These are phyloP conservation scores for Catonia carolina DNA, from an alignment of 2,888 invertebrate species.

Conservation along the genomic window DNA sequence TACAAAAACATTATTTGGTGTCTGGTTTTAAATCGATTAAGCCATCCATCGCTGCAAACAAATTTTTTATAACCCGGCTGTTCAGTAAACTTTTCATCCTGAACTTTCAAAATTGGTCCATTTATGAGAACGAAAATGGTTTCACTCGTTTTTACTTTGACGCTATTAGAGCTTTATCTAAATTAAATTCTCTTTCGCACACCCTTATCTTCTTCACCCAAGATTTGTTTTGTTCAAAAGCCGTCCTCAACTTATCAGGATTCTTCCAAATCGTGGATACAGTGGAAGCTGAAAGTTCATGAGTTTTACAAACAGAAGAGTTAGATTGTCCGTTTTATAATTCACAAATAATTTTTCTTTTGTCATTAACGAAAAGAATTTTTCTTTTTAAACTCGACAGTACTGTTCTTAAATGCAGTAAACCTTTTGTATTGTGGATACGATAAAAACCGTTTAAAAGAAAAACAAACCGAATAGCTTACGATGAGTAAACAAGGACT, in stretches of 20 bases:
- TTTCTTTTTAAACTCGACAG: no score
- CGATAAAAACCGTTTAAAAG: no score
- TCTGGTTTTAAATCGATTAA: not conserved
- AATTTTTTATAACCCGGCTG: not conserved
- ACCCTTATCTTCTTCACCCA: not conserved
- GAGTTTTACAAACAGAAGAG: not conserved
- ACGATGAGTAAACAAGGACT: no score
- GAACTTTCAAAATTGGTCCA: not conserved
- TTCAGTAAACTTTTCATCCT: not conserved
- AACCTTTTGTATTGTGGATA: no score
- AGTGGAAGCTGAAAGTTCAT: not conserved
- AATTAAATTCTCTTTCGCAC: not conserved
- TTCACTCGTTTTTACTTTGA: not conserved
- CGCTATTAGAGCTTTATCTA: not conserved
- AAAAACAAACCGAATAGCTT: no score
- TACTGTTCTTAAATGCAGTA: no score
- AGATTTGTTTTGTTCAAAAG: not conserved
- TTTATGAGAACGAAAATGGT: not conserved
- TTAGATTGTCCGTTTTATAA: not conserved
- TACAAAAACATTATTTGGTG: no score
- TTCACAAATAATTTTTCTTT: not conserved
- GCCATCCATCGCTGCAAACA: not conserved
- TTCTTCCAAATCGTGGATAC: conserved; percentile 1
- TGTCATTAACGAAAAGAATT: not conserved
- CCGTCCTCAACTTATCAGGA: not conserved